Evolutionary conservation across 1,140 invertebrate genomes (phyloP).

Genomic region (Schmidtea mediterranea): DNA sequence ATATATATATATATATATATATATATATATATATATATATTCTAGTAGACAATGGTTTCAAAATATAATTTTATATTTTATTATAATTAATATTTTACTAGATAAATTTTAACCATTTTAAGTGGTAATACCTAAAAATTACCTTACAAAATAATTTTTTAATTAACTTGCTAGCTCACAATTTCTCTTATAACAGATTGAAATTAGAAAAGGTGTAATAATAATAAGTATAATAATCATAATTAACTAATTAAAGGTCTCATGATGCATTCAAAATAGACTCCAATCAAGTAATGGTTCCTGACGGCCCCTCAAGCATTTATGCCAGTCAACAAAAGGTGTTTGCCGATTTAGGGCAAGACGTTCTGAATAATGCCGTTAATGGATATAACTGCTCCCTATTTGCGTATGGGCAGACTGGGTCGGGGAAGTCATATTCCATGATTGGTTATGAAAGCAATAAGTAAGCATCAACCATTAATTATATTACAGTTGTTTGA

Average conservation of each 20-base stretch:
- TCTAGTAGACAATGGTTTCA: no score
- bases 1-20: no score
- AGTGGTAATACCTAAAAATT: no score
- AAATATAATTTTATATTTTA: no score
- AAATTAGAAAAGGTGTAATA: no score
- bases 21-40: no score
- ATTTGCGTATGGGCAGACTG: conserved; percentile 36
- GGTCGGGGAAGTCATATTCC: conserved; percentile 27
- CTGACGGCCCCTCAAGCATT: conserved; percentile 12
- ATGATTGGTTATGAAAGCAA: conserved; percentile 2
- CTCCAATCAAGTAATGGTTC: conserved; percentile 15
- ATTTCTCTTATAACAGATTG: no score
- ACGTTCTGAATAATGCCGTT: conserved; percentile 36
- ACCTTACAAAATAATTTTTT: no score
- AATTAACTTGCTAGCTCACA: no score
- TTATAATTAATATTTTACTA: no score
- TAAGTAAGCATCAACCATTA: not conserved
- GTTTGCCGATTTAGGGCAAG: conserved; percentile 34
- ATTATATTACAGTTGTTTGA: not conserved
- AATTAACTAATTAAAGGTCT: conserved; percentile 15
- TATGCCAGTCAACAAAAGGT: conserved; percentile 30
- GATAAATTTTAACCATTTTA: no score
- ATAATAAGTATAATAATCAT: no score
- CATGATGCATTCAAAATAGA: conserved; percentile 21
- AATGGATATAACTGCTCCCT: conserved; percentile 36